Evolutionary conservation across 2,797 vertebrate genomes (phyloP).

Genomic region (Okamejei kenojei): DNA sequence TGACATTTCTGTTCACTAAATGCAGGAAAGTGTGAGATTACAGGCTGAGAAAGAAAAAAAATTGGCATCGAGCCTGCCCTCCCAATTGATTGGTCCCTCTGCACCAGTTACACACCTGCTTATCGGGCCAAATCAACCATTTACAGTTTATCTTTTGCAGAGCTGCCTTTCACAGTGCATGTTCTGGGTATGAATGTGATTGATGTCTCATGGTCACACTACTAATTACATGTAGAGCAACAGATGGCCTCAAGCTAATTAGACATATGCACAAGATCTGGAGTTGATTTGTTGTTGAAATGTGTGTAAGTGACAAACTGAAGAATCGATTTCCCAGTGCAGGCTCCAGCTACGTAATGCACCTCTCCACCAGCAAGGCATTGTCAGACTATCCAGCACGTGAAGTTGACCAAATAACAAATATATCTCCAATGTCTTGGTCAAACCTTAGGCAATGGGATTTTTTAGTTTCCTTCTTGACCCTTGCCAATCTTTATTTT

Average conservation of each 20-base stretch:
- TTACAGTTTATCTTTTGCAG: constrained; percentile 32
- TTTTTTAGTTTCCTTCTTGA: background rate
- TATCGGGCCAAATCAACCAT: constrained; percentile 5
- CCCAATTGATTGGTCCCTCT: constrained; percentile 29
- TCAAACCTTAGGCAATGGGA: background rate
- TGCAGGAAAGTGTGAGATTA: background rate
- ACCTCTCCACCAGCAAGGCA: background rate
- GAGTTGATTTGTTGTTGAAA: constrained; percentile 30
- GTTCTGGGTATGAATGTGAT: background rate
- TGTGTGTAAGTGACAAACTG: background rate
- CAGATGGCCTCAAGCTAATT: constrained; percentile 22
- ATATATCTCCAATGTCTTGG: background rate
- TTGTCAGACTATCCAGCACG: background rate
- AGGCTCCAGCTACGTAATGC: background rate
- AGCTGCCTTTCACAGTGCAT: background rate
- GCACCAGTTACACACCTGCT: constrained; percentile 30
- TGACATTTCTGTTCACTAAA: background rate
- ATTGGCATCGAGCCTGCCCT: constrained; percentile 8
- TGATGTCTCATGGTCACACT: background rate
- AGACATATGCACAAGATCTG: constrained; percentile 26
- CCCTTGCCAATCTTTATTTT: background rate
- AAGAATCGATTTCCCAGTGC: background rate
- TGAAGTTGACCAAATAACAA: background rate
- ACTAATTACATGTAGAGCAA: constrained; percentile 9
- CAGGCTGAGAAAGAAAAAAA: background rate